Evolutionary conservation across 2,888 invertebrate species (phyloP).

Genomic region (Agonopterix subpropinquella): DNA sequence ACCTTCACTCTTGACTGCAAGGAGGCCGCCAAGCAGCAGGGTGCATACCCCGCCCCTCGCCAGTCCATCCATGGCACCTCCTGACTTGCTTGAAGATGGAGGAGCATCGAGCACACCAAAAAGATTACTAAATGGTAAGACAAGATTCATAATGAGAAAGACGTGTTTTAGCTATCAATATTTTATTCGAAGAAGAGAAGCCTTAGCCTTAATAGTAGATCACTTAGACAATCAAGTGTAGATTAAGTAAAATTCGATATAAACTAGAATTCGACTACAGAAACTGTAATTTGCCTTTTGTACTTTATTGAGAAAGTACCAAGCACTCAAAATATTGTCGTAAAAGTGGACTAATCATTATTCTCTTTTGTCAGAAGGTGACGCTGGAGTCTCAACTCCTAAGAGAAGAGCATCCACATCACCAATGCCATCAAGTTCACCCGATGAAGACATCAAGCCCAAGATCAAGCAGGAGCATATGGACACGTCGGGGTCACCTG

Average conservation of each 20-base stretch:
- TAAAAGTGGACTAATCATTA: too few relatives aligned
- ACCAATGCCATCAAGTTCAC: constrained; percentile 69
- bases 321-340: too few relatives aligned
- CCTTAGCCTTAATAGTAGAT: too few relatives aligned
- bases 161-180: too few relatives aligned
- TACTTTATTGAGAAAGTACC: too few relatives aligned
- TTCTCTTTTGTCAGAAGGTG: constrained; percentile 38
- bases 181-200: too few relatives aligned
- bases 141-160: not conserved
- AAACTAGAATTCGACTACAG: too few relatives aligned
- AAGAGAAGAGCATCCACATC: constrained; percentile 77
- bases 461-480: constrained; percentile 81
- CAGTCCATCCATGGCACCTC: constrained; percentile 78
- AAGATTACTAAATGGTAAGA: constrained; percentile 77
- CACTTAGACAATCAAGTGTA: too few relatives aligned
- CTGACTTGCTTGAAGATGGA: constrained; percentile 83
- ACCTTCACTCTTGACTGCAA: constrained; percentile 64
- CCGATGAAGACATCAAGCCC: constrained; percentile 68
- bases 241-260: too few relatives aligned
- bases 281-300: too few relatives aligned
- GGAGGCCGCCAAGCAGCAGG: constrained; percentile 71
- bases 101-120: constrained; percentile 90
- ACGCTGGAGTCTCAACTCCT: constrained; percentile 77
- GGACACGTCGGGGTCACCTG: constrained; percentile 79
- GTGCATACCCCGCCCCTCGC: constrained; percentile 85